These are phyloP conservation scores for Lucilia sericata DNA, from an alignment of 1,140 invertebrate genomes.

Conservation along the genomic window DNA sequence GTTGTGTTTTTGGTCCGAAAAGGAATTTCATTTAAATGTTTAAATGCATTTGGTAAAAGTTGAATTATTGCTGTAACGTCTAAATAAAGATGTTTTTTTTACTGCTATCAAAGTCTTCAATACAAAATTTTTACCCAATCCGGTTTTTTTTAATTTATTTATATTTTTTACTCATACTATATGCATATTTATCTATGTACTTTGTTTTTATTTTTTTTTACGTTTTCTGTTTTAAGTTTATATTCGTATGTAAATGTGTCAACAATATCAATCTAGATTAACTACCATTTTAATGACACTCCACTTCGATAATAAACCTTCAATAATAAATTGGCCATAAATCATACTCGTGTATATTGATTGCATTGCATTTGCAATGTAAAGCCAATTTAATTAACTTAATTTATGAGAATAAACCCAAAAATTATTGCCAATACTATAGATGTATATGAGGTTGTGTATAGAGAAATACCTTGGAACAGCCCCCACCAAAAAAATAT, in stretches of 20 bases:
- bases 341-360: slow-evolving; percentile 1
- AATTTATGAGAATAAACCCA: slow-evolving; percentile 17
- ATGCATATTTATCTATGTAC: background rate
- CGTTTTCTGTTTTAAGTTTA: background rate
- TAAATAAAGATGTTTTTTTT: background rate
- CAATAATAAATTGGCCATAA: background rate
- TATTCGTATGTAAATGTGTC: background rate
- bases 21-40: too few species aligned
- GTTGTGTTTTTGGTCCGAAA: too few species aligned
- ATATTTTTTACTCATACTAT: background rate
- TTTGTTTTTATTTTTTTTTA: background rate
- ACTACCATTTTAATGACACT: slow-evolving; percentile 19
- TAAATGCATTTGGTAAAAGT: too few species aligned
- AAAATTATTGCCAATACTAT: background rate
- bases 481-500: background rate
- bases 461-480: background rate
- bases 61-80: too few species aligned
- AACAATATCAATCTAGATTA: slow-evolving; percentile 24
- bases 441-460: background rate
- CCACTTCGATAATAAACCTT: slow-evolving; percentile 2
- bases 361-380: slow-evolving; percentile 9
- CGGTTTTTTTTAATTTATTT: background rate
- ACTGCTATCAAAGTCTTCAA: too few species aligned
- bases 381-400: slow-evolving; percentile 21
- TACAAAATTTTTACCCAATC: background rate